Percentiles rank a stretch among this genome's conserved stretches.
Evolutionary conservation across 2,888 invertebrate genomes (phyloP).

Genomic region (Coremacera marginata): DNA sequence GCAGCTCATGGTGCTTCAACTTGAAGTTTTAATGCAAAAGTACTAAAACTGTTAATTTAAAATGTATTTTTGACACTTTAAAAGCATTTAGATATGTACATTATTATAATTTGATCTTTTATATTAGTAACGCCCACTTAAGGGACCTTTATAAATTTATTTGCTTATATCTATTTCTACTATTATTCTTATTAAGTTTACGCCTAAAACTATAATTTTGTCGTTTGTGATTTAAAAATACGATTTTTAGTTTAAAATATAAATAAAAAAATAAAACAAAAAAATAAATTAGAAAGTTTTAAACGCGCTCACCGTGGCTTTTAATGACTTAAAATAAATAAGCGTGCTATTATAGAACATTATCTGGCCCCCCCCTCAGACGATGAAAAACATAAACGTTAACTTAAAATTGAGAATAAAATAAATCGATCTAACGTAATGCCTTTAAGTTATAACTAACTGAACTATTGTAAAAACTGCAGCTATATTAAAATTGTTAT

Average conservation of each 20-base stretch:
- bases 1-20: neutral
- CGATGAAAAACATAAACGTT: neutral
- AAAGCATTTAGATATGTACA: slow-evolving; percentile 32
- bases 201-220: slow-evolving; percentile 39
- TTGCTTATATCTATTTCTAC: neutral
- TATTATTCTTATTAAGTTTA: slow-evolving; percentile 26
- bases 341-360: slow-evolving; percentile 10
- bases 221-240: slow-evolving; percentile 47
- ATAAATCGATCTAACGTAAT: neutral
- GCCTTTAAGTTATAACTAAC: slow-evolving; percentile 5
- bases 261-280: neutral
- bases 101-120: neutral
- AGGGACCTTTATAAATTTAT: neutral
- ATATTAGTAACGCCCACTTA: neutral
- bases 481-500: slow-evolving; percentile 25
- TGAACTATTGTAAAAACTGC: slow-evolving; percentile 6
- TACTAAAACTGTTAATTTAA: neutral
- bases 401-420: slow-evolving; percentile 1
- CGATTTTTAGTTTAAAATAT: slow-evolving; percentile 39
- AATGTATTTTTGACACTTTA: neutral
- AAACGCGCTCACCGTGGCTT: neutral
- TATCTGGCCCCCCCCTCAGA: neutral
- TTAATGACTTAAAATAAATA: neutral
- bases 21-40: neutral
- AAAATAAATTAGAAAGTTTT: neutral